Evolutionary conservation across 2,888 invertebrate genomes (phyloP).

Genomic region (Tribolium freemani): DNA sequence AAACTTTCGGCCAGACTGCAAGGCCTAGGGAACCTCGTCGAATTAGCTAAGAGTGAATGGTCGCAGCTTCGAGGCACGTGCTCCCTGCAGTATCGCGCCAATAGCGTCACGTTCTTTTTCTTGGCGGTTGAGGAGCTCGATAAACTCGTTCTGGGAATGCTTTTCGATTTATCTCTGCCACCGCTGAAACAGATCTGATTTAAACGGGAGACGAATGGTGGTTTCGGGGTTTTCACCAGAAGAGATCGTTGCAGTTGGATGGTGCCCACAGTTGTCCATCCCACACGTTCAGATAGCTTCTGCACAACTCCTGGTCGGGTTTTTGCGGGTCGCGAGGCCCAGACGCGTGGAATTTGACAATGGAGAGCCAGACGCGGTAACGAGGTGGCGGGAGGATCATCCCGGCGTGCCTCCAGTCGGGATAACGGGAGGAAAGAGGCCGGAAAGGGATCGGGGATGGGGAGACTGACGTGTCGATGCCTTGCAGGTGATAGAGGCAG

Average conservation of each 20-base stretch:
- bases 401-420: slow-evolving; percentile 70
- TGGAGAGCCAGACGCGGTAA: slow-evolving; percentile 88
- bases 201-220: slow-evolving; percentile 10
- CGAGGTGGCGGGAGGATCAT: slow-evolving; percentile 74
- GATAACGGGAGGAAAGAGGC: slow-evolving; percentile 71
- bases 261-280: slow-evolving; percentile 85
- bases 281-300: slow-evolving; percentile 89
- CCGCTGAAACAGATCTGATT: slow-evolving; percentile 55
- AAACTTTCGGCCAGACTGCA: slow-evolving; percentile 85
- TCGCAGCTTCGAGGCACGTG: slow-evolving; percentile 87
- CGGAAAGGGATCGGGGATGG: slow-evolving; percentile 71
- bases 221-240: slow-evolving; percentile 74
- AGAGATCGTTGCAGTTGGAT: slow-evolving; percentile 83
- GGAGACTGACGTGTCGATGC: slow-evolving; percentile 72
- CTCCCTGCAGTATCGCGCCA: slow-evolving; percentile 87
- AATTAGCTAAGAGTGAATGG: slow-evolving; percentile 78
- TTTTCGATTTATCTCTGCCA: slow-evolving; percentile 61
- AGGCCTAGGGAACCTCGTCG: slow-evolving; percentile 74
- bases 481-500: slow-evolving; percentile 87
- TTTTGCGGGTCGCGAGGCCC: slow-evolving; percentile 76
- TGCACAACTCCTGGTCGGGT: slow-evolving; percentile 82
- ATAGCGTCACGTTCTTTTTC: slow-evolving; percentile 78
- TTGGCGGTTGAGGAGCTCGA: slow-evolving; percentile 67
- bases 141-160: slow-evolving; percentile 58
- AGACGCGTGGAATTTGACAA: slow-evolving; percentile 84